Percentiles rank a stretch among this genome's conserved stretches.
Conservation (phyloP, 2,888 invertebrate genomes). For the Hirtodrosophila trivittata region DNA sequence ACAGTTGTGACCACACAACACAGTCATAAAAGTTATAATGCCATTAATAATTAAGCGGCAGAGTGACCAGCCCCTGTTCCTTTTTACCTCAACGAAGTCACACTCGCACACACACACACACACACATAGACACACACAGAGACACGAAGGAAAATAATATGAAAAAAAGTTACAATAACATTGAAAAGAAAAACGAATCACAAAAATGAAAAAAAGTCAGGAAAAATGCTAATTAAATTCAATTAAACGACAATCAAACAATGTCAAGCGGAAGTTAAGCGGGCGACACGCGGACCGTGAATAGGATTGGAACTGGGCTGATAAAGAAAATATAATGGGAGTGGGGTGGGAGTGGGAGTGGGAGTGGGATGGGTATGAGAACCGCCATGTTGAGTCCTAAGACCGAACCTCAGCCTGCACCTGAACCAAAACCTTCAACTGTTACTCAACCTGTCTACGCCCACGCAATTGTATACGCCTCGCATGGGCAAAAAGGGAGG, state of each 20-base stretch:
- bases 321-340: not conserved
- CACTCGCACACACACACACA: constrained; percentile 9
- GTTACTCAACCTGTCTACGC: constrained; percentile 25
- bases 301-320: not conserved
- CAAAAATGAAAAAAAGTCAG: constrained; percentile 1
- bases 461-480: constrained; percentile 27
- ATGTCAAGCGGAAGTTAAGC: constrained; percentile 81
- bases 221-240: constrained; percentile 82
- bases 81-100: constrained; percentile 1
- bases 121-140: not conserved
- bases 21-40: constrained; percentile 70
- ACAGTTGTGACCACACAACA: constrained; percentile 47
- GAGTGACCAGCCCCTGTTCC: constrained; percentile 21
- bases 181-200: constrained; percentile 10
- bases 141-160: not conserved
- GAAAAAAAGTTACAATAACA: constrained; percentile 2
- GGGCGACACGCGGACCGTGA: constrained; percentile 57
- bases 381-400: not conserved
- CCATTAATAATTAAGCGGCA: constrained; percentile 66
- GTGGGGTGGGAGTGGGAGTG: not conserved
- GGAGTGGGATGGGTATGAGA: not conserved
- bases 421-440: not conserved
- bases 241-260: constrained; percentile 84
- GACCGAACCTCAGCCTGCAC: not conserved
- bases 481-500: not conserved